These are phyloP conservation scores for Crocodylus rhombifer DNA, from an alignment of 2,797 vertebrate species.

Conservation along the genomic window DNA sequence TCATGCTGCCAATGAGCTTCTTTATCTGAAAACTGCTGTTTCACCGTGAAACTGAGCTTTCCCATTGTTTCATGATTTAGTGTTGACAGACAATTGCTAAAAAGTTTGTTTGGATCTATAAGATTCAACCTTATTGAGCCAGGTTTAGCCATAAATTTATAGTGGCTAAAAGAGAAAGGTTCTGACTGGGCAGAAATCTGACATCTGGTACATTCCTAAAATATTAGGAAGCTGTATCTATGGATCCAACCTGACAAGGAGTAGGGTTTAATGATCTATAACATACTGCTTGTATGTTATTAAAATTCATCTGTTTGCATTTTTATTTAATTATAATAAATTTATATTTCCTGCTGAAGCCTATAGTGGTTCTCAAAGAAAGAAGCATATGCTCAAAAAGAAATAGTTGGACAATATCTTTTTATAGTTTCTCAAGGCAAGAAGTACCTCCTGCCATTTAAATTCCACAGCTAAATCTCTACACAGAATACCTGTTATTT, in stretches of 20 bases:
- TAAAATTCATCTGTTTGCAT: conserved; percentile 73
- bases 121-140: conserved; percentile 24
- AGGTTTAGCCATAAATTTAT: conserved; percentile 37
- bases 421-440: neutral
- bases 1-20: neutral
- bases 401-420: neutral
- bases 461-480: neutral
- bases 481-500: neutral
- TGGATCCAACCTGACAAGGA: conserved; percentile 65
- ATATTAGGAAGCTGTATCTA: conserved; percentile 49
- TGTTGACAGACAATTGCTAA: neutral
- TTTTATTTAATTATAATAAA: conserved; percentile 65
- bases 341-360: conserved; percentile 52
- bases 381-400: conserved; percentile 32
- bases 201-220: conserved; percentile 70
- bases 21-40: neutral
- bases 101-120: conserved; percentile 11
- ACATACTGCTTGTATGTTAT: conserved; percentile 60
- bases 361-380: conserved; percentile 35
- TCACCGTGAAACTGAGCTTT: neutral
- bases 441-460: neutral
- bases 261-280: conserved; percentile 72
- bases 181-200: conserved; percentile 51
- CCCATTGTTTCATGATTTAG: neutral
- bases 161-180: conserved; percentile 52